Percentiles rank a stretch among this genome's conserved stretches.
These are phyloP conservation scores for Brachionus koreanus DNA, from an alignment of 1,140 invertebrate species.

Conservation along the genomic window DNA sequence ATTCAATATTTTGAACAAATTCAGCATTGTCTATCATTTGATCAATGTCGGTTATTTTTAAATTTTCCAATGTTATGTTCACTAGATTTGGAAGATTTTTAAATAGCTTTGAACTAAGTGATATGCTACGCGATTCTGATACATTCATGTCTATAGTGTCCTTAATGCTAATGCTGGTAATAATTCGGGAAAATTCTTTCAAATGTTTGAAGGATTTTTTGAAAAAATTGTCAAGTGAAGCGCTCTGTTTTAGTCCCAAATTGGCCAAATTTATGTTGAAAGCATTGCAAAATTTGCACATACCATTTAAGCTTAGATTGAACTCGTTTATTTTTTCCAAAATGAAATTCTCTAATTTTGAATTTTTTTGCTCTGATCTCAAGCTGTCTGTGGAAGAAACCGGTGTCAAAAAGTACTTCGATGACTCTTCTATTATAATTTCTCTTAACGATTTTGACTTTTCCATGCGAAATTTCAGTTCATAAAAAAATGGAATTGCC, in stretches of 20 bases:
- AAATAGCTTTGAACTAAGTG: not conserved
- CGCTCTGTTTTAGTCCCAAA: not conserved
- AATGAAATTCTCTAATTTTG: not conserved
- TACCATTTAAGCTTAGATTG: not conserved
- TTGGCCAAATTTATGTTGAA: not conserved
- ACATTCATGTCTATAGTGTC: not conserved
- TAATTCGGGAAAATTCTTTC: slow-evolving; percentile 1
- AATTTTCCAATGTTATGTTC: slow-evolving; percentile 9
- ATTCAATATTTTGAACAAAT: slow-evolving; percentile 23
- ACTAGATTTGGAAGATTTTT: slow-evolving; percentile 32
- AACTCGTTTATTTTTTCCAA: not conserved
- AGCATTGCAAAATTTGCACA: slow-evolving; percentile 13
- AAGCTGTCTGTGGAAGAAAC: not conserved
- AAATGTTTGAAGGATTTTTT: slow-evolving; percentile 11
- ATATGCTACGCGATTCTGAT: not conserved
- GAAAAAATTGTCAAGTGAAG: not conserved
- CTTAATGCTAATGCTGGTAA: not conserved
- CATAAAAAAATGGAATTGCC: not conserved
- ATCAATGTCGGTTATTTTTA: slow-evolving; percentile 37
- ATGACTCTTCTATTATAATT: not conserved
- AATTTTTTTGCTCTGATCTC: not conserved
- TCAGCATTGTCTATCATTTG: not conserved
- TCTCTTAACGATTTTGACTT: not conserved
- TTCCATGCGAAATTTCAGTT: not conserved
- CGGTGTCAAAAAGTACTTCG: not conserved